These are phyloP conservation scores for Thinocorus orbignyianus DNA, from an alignment of 2,113 vertebrate genomes.

Conservation along the genomic window DNA sequence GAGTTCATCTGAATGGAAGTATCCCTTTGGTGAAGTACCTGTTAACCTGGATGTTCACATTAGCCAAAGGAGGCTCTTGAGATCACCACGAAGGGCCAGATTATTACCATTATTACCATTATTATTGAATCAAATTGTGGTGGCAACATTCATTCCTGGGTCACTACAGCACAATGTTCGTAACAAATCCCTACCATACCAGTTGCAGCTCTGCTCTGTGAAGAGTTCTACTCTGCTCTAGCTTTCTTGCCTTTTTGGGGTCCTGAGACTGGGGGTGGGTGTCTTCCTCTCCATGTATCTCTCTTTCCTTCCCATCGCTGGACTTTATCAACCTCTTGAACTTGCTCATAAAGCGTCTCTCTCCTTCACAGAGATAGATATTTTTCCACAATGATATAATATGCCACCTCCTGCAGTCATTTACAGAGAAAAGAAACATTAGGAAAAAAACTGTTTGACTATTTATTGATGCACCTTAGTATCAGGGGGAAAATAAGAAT, in stretches of 20 bases:
- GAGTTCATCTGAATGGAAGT: not conserved
- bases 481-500: not conserved
- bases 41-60: not conserved
- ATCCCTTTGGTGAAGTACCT: not conserved
- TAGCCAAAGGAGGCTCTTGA: not conserved
- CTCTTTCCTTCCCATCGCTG: not conserved
- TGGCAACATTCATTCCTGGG: not conserved
- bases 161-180: not conserved
- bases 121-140: not conserved
- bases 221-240: not conserved
- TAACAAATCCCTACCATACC: not conserved
- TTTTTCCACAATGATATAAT: not conserved
- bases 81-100: not conserved
- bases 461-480: not conserved
- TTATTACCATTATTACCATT: not conserved
- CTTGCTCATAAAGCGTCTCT: not conserved
- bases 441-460: not conserved
- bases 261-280: not conserved
- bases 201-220: not conserved
- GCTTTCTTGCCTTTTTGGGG: not conserved
- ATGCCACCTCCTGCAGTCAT: not conserved
- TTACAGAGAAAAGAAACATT: not conserved
- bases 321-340: not conserved
- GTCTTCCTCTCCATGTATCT: not conserved
- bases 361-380: not conserved